Conservation (phyloP, 2,797 vertebrate genomes). For the Poeciliopsis turneri region DNA sequence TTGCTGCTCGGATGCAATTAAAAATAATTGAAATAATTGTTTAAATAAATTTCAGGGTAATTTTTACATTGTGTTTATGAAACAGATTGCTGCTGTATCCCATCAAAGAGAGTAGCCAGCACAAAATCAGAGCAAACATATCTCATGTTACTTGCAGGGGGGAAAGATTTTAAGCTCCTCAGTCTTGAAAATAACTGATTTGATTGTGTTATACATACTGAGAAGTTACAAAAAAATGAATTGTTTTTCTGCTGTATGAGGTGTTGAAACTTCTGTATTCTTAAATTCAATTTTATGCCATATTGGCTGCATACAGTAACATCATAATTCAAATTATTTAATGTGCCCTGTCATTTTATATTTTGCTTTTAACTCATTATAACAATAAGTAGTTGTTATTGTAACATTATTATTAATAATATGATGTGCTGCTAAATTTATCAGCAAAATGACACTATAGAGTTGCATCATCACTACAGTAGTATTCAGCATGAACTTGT, state of each 20-base stretch:
- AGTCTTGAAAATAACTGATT: neutral
- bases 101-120: neutral
- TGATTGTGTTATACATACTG: neutral
- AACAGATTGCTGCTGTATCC: neutral
- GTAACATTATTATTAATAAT: neutral
- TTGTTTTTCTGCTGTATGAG: neutral
- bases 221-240: neutral
- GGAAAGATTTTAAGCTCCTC: neutral
- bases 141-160: neutral
- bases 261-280: neutral
- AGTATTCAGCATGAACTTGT: neutral
- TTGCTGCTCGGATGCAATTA: neutral
- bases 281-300: neutral
- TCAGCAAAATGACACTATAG: neutral
- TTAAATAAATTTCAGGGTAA: neutral
- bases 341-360: too few relatives aligned
- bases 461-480: neutral
- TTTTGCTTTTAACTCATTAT: neutral
- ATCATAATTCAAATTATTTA: neutral
- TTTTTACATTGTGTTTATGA: too few relatives aligned
- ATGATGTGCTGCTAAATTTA: neutral
- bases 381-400: too few relatives aligned
- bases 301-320: neutral
- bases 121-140: neutral
- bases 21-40: neutral